These are phyloP conservation scores for Sardina pilchardus DNA, from an alignment of 2,113 vertebrate genomes.

Conservation along the genomic window DNA sequence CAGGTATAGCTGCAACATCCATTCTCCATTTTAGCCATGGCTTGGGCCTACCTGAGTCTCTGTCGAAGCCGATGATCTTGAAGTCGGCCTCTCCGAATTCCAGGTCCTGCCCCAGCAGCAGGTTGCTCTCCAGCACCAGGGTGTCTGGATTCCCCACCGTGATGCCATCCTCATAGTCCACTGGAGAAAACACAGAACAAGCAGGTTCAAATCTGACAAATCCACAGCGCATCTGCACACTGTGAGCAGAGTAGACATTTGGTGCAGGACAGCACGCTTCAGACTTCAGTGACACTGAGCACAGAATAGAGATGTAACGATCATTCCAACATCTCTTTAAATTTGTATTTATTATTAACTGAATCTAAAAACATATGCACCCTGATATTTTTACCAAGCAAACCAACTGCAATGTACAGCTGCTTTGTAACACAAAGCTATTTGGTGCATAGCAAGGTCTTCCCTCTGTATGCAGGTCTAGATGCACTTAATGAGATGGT, in stretches of 20 bases:
- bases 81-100: slow-evolving; percentile 79
- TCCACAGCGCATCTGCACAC: not conserved
- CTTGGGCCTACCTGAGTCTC: slow-evolving; percentile 81
- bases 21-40: not conserved
- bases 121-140: slow-evolving; percentile 80
- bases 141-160: slow-evolving; percentile 71
- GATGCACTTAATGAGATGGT: not conserved
- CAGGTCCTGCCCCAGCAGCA: slow-evolving; percentile 83
- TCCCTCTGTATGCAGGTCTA: not conserved
- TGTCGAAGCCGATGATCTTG: slow-evolving; percentile 82
- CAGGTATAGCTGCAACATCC: not conserved
- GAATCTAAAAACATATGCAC: too few species aligned
- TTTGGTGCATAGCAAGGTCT: not conserved
- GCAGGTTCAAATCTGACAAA: not conserved
- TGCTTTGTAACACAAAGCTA: too few species aligned
- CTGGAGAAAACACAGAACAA: slow-evolving; percentile 59
- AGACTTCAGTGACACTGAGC: not conserved
- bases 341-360: too few species aligned
- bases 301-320: too few species aligned
- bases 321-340: too few species aligned
- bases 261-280: not conserved
- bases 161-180: slow-evolving; percentile 83
- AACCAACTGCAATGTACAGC: too few species aligned
- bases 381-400: too few species aligned
- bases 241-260: not conserved